Conservation (phyloP, 2,797 vertebrate species). For the Tragopan temminckii region DNA sequence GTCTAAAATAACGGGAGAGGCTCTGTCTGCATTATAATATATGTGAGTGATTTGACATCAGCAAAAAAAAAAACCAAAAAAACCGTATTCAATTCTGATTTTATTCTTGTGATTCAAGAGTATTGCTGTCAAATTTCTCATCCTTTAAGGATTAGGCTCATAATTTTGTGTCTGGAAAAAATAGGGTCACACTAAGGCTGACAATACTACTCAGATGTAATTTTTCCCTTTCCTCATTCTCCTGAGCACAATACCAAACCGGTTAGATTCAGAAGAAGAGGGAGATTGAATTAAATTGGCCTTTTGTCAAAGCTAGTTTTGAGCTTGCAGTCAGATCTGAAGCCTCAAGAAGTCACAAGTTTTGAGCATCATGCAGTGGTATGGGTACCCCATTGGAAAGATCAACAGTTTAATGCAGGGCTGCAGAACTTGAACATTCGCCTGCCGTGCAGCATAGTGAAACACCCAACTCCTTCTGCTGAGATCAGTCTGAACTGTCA, state of each 20-base stretch:
- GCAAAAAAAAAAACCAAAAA: neutral
- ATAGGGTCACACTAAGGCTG: neutral
- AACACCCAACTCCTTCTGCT: slow-evolving; percentile 7
- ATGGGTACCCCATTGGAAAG: neutral
- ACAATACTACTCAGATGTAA: neutral
- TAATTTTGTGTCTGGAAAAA: neutral
- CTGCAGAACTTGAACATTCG: neutral
- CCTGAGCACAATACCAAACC: accelerated
- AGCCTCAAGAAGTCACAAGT: neutral
- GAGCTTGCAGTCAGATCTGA: neutral
- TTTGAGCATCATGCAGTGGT: neutral
- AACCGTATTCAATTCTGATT: neutral
- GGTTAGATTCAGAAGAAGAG: neutral
- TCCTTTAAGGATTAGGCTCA: neutral
- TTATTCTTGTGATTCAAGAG: neutral
- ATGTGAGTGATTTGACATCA: neutral
- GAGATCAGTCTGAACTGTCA: slow-evolving; percentile 57
- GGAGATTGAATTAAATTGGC: neutral
- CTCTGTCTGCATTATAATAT: neutral
- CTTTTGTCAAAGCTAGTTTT: neutral
- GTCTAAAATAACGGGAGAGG: slow-evolving; percentile 3
- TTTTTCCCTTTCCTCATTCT: neutral
- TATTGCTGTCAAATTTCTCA: neutral
- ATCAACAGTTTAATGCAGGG: neutral
- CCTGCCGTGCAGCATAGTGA: accelerated